phyloP scores from a whole-genome alignment of 1,140 invertebrate species.

The Scaptomyza graminum region DNA sequence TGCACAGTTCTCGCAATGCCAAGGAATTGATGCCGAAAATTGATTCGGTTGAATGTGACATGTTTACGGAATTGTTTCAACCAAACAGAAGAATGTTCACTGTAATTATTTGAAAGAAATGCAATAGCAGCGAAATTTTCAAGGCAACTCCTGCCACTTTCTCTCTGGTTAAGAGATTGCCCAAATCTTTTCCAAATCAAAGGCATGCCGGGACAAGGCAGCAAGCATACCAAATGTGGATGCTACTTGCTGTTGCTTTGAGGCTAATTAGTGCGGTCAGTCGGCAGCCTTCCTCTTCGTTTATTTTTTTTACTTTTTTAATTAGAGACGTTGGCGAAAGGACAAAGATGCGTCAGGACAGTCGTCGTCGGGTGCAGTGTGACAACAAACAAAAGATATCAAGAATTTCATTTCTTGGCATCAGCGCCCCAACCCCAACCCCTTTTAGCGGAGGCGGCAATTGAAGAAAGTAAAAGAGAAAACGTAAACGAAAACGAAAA shows the following conservation, averaged over 20 bases:
- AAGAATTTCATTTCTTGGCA: conserved; percentile 80
- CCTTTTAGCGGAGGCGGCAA: conserved; percentile 48
- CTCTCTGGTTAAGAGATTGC: conserved; percentile 38
- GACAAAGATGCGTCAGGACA: conserved; percentile 78
- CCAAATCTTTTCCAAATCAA: conserved; percentile 80
- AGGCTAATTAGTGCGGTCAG: conserved; percentile 80
- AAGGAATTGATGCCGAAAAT: conserved; percentile 77
- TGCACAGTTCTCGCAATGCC: conserved; percentile 66
- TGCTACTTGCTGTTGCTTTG: conserved; percentile 67
- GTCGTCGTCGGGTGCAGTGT: conserved; percentile 62
- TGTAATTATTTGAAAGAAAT: conserved; percentile 63
- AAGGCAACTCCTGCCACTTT: background rate
- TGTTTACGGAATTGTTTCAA: conserved; percentile 75
- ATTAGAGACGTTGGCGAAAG: conserved; percentile 74
- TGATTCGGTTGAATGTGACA: conserved; percentile 80
- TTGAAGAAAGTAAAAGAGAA: conserved; percentile 32
- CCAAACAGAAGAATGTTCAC: conserved; percentile 18
- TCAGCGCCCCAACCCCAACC: conserved; percentile 7
- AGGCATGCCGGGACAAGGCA: conserved; percentile 46
- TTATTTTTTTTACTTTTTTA: conserved; percentile 60
- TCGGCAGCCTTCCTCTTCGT: conserved; percentile 36
- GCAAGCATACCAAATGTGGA: conserved; percentile 73
- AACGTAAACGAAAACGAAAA: conserved; percentile 40
- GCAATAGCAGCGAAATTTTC: conserved; percentile 28
- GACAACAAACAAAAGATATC: conserved; percentile 81